These are phyloP conservation scores for Orestias chungarensis DNA, from an alignment of 2,797 vertebrate species.

Conservation along the genomic window DNA sequence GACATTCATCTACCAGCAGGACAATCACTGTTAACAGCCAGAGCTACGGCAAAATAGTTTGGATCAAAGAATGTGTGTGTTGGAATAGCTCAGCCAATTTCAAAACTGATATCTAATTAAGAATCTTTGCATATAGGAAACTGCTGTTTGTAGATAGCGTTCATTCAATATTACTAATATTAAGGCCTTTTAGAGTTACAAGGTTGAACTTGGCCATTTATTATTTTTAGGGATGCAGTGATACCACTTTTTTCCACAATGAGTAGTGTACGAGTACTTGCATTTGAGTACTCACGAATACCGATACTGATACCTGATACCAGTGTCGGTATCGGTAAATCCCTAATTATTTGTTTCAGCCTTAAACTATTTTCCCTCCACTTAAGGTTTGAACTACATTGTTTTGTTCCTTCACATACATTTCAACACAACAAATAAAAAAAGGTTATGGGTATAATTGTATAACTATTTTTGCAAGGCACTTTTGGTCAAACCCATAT, in stretches of 20 bases:
- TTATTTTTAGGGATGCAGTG: no score
- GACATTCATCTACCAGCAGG: not conserved
- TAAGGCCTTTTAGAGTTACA: no score
- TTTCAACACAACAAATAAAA: not conserved
- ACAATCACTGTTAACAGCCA: not conserved
- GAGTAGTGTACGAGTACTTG: no score
- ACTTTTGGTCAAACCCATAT: not conserved
- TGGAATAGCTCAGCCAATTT: not conserved
- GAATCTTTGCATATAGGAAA: not conserved
- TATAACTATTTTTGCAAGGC: not conserved
- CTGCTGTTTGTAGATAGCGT: not conserved
- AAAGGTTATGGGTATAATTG: not conserved
- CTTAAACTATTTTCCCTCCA: no score
- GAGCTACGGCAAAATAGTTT: not conserved
- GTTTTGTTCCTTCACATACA: not conserved
- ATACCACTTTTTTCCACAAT: no score
- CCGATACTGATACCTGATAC: no score
- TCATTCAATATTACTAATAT: no score
- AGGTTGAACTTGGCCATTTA: no score
- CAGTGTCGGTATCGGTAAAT: no score
- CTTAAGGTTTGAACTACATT: not conserved
- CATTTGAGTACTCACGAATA: no score
- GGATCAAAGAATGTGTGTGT: not conserved
- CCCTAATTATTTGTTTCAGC: no score
- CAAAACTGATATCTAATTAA: not conserved